Evolutionary conservation across 2,888 invertebrate species (phyloP), one percentile per base, ranked within the genome.

Genomic region (Hanleya hanleyi): DNA sequence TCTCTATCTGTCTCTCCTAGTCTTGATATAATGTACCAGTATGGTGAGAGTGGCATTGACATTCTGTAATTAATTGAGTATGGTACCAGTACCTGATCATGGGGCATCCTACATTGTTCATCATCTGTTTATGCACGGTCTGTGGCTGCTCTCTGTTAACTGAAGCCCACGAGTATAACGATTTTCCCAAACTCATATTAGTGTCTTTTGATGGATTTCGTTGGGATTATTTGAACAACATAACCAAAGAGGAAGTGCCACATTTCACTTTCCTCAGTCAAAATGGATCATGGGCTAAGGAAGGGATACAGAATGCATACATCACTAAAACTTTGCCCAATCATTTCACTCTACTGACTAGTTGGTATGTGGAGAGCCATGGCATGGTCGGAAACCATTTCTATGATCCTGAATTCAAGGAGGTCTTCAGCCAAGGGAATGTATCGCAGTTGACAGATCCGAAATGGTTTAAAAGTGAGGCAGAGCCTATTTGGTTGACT

Each of bases 171-270:
- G n/a, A n/a, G n/a, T n/a, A n/a, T n/a, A n/a, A n/a, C n/a, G 35
- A 15, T 35, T 41, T 73, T 12, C 92, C 93, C 0, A 91, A 92
- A 76, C 83, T 93, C 66, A 89, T 94, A 41, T 89, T 94, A 18
- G 91, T 94, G 18, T 94, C 94, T 0, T 94, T 93, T 83, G 95
- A 95, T 91, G 95, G 94, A 29, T 95, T 95, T 86, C 91, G 94
- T 76, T 93, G 93, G 85, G 93, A 94, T 86, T 95, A 94, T 84
- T 91, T 94, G 70, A 84, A 92, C 1, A 92, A 92, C 67, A 64
- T 61, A 12, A 35, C 65, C 36, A 26, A 71, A 3, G 81, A 36
- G 9, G 81, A 91, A 0, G 93, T 94, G 1, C 93, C 94, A 0
- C 92, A 92, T 80, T 91, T 95, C 90, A 91, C 92, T 61, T 88